Conservation (phyloP, 1,140 invertebrate genomes). For the Pseudomyrmex dendroicus region DNA sequence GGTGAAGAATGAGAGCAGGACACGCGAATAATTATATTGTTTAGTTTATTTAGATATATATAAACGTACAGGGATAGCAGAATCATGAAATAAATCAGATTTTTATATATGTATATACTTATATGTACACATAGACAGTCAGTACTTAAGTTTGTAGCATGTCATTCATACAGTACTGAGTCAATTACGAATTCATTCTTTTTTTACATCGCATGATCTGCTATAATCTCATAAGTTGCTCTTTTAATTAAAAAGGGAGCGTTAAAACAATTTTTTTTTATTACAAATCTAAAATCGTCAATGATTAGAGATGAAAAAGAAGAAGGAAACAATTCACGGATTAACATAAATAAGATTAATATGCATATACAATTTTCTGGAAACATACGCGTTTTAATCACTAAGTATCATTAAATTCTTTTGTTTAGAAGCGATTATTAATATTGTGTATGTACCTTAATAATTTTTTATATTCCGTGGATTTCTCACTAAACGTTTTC, state of each 20-base stretch:
- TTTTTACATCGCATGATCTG: conserved; percentile 51
- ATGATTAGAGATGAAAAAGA: background rate
- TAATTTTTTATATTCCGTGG: no score
- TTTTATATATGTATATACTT: conserved; percentile 57
- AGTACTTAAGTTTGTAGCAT: conserved; percentile 40
- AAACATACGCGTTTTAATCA: no score
- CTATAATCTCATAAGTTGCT: conserved; percentile 42
- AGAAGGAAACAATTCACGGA: background rate
- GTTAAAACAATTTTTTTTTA: conserved; percentile 31
- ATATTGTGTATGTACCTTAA: no score
- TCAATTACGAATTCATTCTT: conserved; percentile 12
- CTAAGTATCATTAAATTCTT: no score
- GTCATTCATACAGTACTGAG: conserved; percentile 6
- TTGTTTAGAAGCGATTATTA: no score
- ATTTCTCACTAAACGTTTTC: no score
- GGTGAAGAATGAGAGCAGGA: background rate
- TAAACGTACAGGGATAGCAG: conserved; percentile 75
- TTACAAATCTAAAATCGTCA: conserved; percentile 4
- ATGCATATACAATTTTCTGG: no score
- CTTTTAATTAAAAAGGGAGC: conserved; percentile 30
- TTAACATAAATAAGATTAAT: no score
- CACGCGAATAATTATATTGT: conserved; percentile 47
- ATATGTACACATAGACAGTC: conserved; percentile 48
- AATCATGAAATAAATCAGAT: conserved; percentile 63
- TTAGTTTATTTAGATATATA: conserved; percentile 72